Evolutionary conservation across 1,140 invertebrate species (phyloP), one percentile per base, ranked within the genome.

Genomic region (Brachystomella parvula): DNA sequence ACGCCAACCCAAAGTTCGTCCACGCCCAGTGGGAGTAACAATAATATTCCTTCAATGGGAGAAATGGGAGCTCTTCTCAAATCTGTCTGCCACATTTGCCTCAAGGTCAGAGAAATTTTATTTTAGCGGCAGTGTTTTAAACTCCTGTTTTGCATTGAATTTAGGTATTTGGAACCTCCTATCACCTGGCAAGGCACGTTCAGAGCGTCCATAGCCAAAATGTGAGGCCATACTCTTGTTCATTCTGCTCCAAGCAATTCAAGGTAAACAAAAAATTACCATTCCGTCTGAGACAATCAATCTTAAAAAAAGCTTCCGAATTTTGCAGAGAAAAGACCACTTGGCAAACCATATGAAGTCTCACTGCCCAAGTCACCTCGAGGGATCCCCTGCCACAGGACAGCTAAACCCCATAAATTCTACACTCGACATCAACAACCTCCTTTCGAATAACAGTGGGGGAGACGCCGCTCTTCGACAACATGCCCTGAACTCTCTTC

Each of bases 261-360:
- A 73, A 73, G 49, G 49, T 53, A 53, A 17, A 19, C 24, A 19
- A 53, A 53, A 19, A 6, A 53, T 12, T n/a, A 53, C 12, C 49
- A 53, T 53, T 53, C 21, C 6, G 6, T 17, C 24, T 26, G 21
- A 12, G 6, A 53, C 24, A 15, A 15, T 53, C 24, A 53, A 19
- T 26, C 24, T 53, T n/a, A n/a, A n/a, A n/a, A n/a, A n/a, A n/a
- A n/a, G n/a, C n/a, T 53, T 53, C 3, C 24, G 24, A 17, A 53
- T 17, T 19, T 26, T 53, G 24, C 49, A 53, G 35, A 49, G 72
- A 39, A 73, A 73, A 33, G 72, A 73, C 47, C 72, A 73, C 47
- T 60, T 73, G 2, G 65, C 72, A 3, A 73, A 73, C n/a, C 72
- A 73, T 59, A 65, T 71, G 39, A 71, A 71, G 44, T 69, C 69